Evolutionary conservation across 2,888 invertebrate species (phyloP).

Genomic region (Brachylomia viminalis): DNA sequence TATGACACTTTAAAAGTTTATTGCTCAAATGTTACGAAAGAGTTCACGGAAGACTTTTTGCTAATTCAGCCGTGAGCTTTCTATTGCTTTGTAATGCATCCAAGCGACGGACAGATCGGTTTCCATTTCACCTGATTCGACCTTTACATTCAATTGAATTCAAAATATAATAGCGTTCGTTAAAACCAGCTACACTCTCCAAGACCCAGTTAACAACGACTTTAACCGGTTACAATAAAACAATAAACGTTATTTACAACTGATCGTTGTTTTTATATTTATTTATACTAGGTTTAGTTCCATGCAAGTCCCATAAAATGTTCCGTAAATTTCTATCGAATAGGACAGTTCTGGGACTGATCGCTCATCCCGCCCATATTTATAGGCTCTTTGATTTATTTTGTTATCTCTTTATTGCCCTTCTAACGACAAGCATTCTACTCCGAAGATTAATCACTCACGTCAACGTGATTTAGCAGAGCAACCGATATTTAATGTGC

Average conservation of each 20-base stretch:
- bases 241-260: constrained; percentile 87
- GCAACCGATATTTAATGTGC: constrained; percentile 89
- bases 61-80: constrained; percentile 76
- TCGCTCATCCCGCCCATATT: constrained; percentile 87
- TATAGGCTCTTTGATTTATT: constrained; percentile 90
- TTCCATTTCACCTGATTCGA: constrained; percentile 66
- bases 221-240: constrained; percentile 76
- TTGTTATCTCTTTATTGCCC: constrained; percentile 90
- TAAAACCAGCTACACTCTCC: constrained; percentile 69
- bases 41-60: constrained; percentile 62
- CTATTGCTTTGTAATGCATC: constrained; percentile 69
- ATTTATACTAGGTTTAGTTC: constrained; percentile 84
- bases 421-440: constrained; percentile 90
- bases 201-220: constrained; percentile 45
- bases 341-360: constrained; percentile 86
- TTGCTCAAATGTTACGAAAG: constrained; percentile 42
- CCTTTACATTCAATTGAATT: constrained; percentile 72
- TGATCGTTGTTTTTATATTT: constrained; percentile 83
- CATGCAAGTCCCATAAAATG: constrained; percentile 84
- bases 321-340: constrained; percentile 86
- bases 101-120: constrained; percentile 44
- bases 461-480: constrained; percentile 90
- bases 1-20: constrained; percentile 56
- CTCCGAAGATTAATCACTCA: constrained; percentile 88
- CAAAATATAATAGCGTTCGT: constrained; percentile 73